These are phyloP conservation scores for Marronus borbonicus DNA, from an alignment of 2,888 invertebrate species.

Conservation along the genomic window DNA sequence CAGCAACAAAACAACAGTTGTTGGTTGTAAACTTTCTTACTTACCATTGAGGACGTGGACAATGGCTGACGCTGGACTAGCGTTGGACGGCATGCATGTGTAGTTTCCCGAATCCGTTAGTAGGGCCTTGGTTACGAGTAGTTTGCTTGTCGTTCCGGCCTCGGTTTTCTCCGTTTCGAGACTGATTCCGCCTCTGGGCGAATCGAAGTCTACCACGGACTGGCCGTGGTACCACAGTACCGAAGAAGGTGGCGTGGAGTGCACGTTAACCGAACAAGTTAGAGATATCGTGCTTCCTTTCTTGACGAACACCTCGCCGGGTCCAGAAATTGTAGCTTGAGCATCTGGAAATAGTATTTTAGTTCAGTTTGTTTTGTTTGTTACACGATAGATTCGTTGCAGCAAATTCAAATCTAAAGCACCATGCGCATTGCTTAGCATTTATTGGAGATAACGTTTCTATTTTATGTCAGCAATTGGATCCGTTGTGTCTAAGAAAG, in stretches of 20 bases:
- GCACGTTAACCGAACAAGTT: constrained; percentile 90
- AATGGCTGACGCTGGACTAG: constrained; percentile 86
- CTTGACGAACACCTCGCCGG: constrained; percentile 90
- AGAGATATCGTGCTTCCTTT: constrained; percentile 92
- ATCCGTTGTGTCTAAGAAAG: too few relatives aligned
- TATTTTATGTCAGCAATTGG: too few relatives aligned
- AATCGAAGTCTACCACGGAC: constrained; percentile 87
- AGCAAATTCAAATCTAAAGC: not conserved
- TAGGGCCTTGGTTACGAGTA: constrained; percentile 88
- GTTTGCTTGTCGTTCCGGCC: constrained; percentile 85
- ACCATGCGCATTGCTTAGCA: not conserved
- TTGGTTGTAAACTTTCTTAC: constrained; percentile 60
- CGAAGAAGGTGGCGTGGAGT: constrained; percentile 84
- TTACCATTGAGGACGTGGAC: constrained; percentile 90
- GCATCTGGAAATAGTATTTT: constrained; percentile 76
- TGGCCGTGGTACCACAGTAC: constrained; percentile 91
- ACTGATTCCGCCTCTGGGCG: constrained; percentile 88
- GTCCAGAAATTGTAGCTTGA: constrained; percentile 88
- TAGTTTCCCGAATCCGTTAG: constrained; percentile 91
- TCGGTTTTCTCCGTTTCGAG: constrained; percentile 89
- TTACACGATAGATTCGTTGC: not conserved
- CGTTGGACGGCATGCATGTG: constrained; percentile 89
- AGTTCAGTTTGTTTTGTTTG: too few relatives aligned
- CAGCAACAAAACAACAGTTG: not conserved
- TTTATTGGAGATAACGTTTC: too few relatives aligned